phyloP scores from a whole-genome alignment of 2,888 invertebrate genomes.

The Rosalia funebris region DNA sequence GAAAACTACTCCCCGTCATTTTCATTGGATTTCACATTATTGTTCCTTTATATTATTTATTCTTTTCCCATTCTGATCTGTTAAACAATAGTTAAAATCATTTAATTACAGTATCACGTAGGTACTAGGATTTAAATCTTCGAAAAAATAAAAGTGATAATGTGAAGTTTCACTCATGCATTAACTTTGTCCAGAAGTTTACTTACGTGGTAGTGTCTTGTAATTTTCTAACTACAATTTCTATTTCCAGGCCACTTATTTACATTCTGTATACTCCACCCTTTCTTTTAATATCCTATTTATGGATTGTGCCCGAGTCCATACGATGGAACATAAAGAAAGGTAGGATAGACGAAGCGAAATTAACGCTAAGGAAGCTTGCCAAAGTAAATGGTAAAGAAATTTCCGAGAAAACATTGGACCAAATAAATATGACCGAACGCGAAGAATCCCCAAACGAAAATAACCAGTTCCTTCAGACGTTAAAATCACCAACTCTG shows the following conservation, averaged over 20 bases:
- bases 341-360: constrained; percentile 68
- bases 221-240: too few relatives aligned
- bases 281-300: constrained; percentile 73
- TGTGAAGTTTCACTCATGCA: too few relatives aligned
- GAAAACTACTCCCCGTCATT: too few relatives aligned
- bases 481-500: constrained; percentile 50
- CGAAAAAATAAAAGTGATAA: too few relatives aligned
- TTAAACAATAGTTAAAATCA: too few relatives aligned
- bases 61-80: too few relatives aligned
- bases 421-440: constrained; percentile 39
- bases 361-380: constrained; percentile 69
- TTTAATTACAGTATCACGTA: too few relatives aligned
- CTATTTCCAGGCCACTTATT: constrained; percentile 52
- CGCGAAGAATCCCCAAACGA: not conserved
- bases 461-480: not conserved
- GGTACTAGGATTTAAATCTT: too few relatives aligned
- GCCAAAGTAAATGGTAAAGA: constrained; percentile 69
- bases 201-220: too few relatives aligned
- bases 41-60: too few relatives aligned
- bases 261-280: constrained; percentile 73
- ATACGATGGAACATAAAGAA: constrained; percentile 79
- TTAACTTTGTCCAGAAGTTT: too few relatives aligned
- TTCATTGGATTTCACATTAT: too few relatives aligned
- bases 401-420: constrained; percentile 55
- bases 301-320: constrained; percentile 77